Evolutionary conservation across 2,888 invertebrate genomes (phyloP), one percentile per base, ranked within the genome.

Genomic region (Erebia ligea): DNA sequence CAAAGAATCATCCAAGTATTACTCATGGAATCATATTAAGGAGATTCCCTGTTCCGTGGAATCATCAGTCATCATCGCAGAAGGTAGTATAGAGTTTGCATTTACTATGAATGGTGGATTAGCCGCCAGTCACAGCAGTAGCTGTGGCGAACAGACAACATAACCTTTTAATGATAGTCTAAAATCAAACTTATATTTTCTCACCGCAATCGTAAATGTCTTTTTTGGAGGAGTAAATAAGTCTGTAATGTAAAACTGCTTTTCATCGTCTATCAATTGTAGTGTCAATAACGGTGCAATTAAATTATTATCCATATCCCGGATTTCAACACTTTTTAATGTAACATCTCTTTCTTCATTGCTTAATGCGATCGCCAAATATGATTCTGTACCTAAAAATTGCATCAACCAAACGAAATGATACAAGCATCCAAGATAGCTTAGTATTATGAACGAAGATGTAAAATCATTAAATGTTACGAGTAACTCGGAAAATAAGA

Each of bases 201-300:
- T 71, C 70, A 76, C 90, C 59, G 79, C 80, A 62, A 90, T 79
- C 76, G 77, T 81, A 68, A 90, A 90, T 68, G 76, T 74, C 0
- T 71, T 63, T 6, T 75, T 75, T 1, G 89, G 90, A 0, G 84
- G 76, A 8, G 75, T 56, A 54, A 84, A 79, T 10, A 73, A 68
- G 0, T 79, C 71, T 0, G 86, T 81, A 0, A 79, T 42, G 68
- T 88, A 90, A 19, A 86, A 78, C 52, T 85, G 79, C 0, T 79
- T 68, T 10, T 77, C 69, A 10, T 79, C 68, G 48, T 84, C 71
- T 0, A 80, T 56, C 15, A 83, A 56, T 34, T 67, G 67, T 25
- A 88, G 71, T 11, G 80, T 78, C 13, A 79, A 21, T 59, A 81
- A 77, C 11, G 57, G 15, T 10, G 5, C n/a, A 2, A 86, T 21